A percentile compares a stretch with the other conserved stretches of the same genome.
These are phyloP conservation scores for Vireo altiloquus DNA, from an alignment of 2,113 vertebrate species.

Conservation along the genomic window DNA sequence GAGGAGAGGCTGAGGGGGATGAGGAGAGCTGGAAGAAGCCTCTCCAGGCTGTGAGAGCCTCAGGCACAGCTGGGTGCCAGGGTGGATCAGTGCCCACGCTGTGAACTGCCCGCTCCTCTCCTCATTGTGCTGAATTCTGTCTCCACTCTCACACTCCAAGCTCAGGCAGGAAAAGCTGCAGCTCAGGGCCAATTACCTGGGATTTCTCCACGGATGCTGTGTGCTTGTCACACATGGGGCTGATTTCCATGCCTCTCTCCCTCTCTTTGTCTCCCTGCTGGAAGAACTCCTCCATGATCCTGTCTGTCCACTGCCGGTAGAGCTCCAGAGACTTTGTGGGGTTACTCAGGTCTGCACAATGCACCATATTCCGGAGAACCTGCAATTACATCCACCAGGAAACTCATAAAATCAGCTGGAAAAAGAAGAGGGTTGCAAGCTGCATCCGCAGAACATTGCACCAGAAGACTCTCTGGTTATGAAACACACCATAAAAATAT, in stretches of 20 bases:
- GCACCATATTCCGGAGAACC: conserved; percentile 98
- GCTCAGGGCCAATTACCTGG: conserved; percentile 76
- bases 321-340: conserved; percentile 96
- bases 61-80: neutral
- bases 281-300: conserved; percentile 99
- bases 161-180: neutral
- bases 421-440: neutral
- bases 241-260: conserved; percentile 97
- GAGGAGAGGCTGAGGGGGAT: neutral
- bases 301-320: conserved; percentile 96
- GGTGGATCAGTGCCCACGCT: neutral
- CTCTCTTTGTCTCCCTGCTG: conserved; percentile 96
- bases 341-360: conserved; percentile 96
- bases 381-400: conserved; percentile 56
- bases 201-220: conserved; percentile 97
- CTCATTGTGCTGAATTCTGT: neutral
- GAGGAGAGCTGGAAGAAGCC: neutral
- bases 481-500: neutral
- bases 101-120: neutral
- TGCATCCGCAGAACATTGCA: neutral
- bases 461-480: neutral
- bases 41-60: neutral
- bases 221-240: conserved; percentile 98
- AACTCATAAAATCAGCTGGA: neutral
- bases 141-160: neutral